These are phyloP conservation scores for Hartigia nigra DNA, from an alignment of 2,888 invertebrate species.

Conservation along the genomic window DNA sequence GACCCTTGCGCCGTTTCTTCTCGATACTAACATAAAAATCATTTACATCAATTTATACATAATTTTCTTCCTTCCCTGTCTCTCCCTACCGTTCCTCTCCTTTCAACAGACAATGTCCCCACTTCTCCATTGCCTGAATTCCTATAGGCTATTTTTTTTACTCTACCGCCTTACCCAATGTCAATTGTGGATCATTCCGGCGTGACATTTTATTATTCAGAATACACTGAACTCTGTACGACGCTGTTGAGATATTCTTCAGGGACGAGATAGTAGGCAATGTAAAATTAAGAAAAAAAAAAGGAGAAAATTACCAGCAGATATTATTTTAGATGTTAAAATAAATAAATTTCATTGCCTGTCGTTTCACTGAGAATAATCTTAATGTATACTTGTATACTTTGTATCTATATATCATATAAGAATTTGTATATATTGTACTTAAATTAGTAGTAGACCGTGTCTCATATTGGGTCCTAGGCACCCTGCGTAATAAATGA, in stretches of 20 bases:
- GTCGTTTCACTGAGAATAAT: not conserved
- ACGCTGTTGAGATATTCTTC: not conserved
- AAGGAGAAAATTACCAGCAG: not conserved
- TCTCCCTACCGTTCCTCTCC: not conserved
- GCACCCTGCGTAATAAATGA: not conserved
- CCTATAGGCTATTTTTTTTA: not conserved
- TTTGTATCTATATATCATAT: constrained; percentile 26
- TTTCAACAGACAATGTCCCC: not conserved
- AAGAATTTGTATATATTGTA: constrained; percentile 46
- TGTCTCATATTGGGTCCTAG: not conserved
- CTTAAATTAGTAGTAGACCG: constrained; percentile 33
- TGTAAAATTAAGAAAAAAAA: not conserved
- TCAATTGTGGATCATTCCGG: not conserved
- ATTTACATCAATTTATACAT: not conserved
- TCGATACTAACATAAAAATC: not conserved
- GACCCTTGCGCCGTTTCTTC: not conserved
- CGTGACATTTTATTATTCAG: not conserved
- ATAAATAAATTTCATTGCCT: not conserved
- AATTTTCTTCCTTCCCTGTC: not conserved
- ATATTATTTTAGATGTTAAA: not conserved
- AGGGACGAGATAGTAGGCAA: not conserved
- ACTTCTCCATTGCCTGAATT: not conserved
- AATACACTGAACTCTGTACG: not conserved
- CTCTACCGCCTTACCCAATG: not conserved
- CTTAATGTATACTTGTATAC: not conserved